phyloP scores from a whole-genome alignment of 2,888 invertebrate genomes.

The Osmoderma eremita region DNA sequence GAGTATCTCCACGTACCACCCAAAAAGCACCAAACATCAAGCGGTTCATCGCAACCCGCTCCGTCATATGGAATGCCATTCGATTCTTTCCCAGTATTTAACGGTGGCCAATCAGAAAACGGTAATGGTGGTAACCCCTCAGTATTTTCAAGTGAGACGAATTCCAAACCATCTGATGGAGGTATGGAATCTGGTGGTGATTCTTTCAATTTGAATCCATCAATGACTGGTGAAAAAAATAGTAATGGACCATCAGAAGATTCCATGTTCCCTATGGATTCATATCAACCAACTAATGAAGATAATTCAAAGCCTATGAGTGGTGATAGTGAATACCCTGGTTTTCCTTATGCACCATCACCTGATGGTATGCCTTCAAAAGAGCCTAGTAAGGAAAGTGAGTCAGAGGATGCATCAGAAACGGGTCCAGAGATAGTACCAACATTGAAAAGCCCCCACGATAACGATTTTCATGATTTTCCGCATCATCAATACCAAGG shows the following conservation, averaged over 20 bases:
- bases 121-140: constrained; percentile 34
- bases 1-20: constrained; percentile 49
- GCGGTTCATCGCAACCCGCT: constrained; percentile 41
- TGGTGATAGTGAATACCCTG: constrained; percentile 26
- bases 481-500: constrained; percentile 21
- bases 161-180: constrained; percentile 2
- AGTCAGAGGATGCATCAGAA: constrained; percentile 1
- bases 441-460: constrained; percentile 3
- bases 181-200: constrained; percentile 37
- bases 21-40: constrained; percentile 14
- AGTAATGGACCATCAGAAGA: constrained; percentile 29
- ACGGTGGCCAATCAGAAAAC: constrained; percentile 9
- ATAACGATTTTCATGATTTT: constrained; percentile 17
- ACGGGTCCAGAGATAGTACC: constrained; percentile 10
- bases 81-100: constrained; percentile 42
- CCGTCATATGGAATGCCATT: constrained; percentile 47
- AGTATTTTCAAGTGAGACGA: neutral
- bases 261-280: constrained; percentile 18
- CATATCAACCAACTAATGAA: constrained; percentile 36
- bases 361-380: constrained; percentile 39
- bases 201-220: constrained; percentile 44
- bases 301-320: constrained; percentile 16
- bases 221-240: constrained; percentile 16
- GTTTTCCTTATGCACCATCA: constrained; percentile 42
- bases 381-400: constrained; percentile 14